These are phyloP conservation scores for Lycodopsis pacificus DNA, from an alignment of 2,797 vertebrate species.

Conservation along the genomic window DNA sequence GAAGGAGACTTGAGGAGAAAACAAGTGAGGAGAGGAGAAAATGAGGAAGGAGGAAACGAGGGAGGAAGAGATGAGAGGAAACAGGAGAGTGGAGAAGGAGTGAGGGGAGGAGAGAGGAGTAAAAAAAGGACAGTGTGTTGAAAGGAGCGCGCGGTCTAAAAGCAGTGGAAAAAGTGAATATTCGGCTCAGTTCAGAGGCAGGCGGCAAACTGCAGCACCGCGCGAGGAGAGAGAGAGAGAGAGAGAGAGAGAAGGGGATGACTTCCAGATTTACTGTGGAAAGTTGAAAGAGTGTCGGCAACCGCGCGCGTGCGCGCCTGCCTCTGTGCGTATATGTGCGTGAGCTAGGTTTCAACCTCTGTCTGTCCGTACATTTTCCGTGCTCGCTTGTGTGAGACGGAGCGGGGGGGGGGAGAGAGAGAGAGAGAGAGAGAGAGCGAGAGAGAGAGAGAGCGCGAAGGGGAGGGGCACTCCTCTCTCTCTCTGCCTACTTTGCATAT, in stretches of 20 bases:
- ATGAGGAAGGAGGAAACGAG: background rate
- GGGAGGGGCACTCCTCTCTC: conserved; percentile 66
- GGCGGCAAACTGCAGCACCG: conserved; percentile 69
- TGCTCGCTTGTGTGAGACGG: background rate
- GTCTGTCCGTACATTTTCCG: conserved; percentile 10
- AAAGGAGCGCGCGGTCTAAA: conserved; percentile 61
- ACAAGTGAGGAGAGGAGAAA: background rate
- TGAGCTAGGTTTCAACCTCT: background rate
- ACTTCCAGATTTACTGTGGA: conserved; percentile 79
- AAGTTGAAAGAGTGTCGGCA: conserved; percentile 71
- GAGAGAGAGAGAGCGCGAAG: conserved; percentile 50
- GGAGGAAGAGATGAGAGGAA: background rate
- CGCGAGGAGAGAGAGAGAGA: background rate
- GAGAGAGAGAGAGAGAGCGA: conserved; percentile 41
- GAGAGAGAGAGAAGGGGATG: conserved; percentile 17
- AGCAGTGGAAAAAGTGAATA: conserved; percentile 83
- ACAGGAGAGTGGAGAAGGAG: background rate
- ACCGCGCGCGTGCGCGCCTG: conserved; percentile 34
- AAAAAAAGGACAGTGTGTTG: conserved; percentile 45
- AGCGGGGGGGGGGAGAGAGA: conserved; percentile 36
- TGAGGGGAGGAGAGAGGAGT: background rate
- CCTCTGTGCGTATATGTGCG: background rate
- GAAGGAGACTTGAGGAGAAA: too few species aligned
- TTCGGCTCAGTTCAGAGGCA: conserved; percentile 79
- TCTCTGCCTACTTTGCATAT: conserved; percentile 93